Evolutionary conservation across 2,113 vertebrate genomes (phyloP).

Genomic region (Sialia sialis): DNA sequence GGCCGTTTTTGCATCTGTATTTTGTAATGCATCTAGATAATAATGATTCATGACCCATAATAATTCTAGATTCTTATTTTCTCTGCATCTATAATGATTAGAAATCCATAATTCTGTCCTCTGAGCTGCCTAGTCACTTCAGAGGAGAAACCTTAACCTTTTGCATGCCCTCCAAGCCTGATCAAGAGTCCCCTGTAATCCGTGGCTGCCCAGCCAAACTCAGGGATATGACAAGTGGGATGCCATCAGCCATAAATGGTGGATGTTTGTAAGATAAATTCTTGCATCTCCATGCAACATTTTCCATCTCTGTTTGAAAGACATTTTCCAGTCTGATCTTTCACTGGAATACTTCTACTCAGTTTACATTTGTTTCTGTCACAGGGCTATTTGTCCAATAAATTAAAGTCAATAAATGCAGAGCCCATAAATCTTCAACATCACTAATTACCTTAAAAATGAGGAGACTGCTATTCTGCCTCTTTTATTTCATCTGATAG

Average conservation of each 20-base stretch:
- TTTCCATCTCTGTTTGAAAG: background rate
- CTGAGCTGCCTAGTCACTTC: background rate
- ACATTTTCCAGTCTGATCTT: background rate
- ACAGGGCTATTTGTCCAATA: background rate
- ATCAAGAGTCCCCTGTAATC: background rate
- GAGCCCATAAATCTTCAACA: background rate
- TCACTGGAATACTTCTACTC: background rate
- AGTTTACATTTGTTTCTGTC: background rate
- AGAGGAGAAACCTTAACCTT: background rate
- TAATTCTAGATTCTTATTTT: background rate
- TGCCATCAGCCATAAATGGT: background rate
- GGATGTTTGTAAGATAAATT: background rate
- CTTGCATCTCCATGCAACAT: background rate
- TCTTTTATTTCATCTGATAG: background rate
- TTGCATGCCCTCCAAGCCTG: background rate
- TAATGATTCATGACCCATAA: background rate
- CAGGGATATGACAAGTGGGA: background rate
- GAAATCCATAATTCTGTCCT: background rate
- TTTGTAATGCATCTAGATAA: background rate
- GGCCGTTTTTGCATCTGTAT: background rate
- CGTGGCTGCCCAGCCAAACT: background rate
- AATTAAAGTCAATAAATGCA: background rate
- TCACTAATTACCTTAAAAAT: conserved; percentile 6
- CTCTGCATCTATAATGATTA: background rate
- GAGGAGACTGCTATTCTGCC: background rate